Percentiles rank a stretch among this genome's conserved stretches.
These are phyloP conservation scores for Actinia equina DNA, from an alignment of 64 coral and sea anemone genomes.

Conservation along the genomic window DNA sequence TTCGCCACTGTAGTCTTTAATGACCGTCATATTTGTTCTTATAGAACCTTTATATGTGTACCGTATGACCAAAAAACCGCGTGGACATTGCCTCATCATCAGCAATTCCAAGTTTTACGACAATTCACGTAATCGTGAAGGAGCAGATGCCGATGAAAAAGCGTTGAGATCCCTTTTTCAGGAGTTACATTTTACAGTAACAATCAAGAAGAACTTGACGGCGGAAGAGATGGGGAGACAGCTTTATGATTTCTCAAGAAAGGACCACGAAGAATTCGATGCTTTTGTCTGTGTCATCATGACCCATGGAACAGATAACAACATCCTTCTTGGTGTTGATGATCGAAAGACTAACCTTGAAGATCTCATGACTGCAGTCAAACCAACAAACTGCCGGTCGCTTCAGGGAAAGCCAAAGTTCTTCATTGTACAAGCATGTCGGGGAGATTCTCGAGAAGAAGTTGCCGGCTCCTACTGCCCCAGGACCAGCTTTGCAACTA, in stretches of 20 bases:
- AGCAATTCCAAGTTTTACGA: slow-evolving; percentile 28
- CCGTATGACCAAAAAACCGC: not conserved
- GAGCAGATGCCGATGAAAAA: slow-evolving; percentile 27
- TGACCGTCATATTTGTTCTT: not conserved
- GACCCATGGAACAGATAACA: slow-evolving; percentile 38
- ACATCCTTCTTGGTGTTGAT: slow-evolving; percentile 31
- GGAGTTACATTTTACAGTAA: slow-evolving; percentile 12
- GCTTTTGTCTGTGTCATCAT: slow-evolving; percentile 50
- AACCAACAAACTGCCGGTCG: not conserved
- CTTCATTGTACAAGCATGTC: slow-evolving; percentile 48
- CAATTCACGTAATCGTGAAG: not conserved
- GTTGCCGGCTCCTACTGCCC: not conserved
- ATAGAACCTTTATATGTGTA: not conserved
- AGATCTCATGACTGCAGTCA: slow-evolving; percentile 35
- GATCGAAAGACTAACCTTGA: not conserved
- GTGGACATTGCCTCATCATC: slow-evolving; percentile 48
- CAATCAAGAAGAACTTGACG: slow-evolving; percentile 13
- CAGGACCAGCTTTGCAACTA: not conserved
- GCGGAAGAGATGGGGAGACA: not conserved
- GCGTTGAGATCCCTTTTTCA: slow-evolving; percentile 1
- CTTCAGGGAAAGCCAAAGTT: slow-evolving; percentile 48
- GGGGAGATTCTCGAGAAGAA: not conserved
- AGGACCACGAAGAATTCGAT: slow-evolving; percentile 13
- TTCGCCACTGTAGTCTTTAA: too few species aligned
- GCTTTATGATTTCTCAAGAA: not conserved